Conservation (phyloP, 2,797 vertebrate genomes). For the Botia kubotai region DNA sequence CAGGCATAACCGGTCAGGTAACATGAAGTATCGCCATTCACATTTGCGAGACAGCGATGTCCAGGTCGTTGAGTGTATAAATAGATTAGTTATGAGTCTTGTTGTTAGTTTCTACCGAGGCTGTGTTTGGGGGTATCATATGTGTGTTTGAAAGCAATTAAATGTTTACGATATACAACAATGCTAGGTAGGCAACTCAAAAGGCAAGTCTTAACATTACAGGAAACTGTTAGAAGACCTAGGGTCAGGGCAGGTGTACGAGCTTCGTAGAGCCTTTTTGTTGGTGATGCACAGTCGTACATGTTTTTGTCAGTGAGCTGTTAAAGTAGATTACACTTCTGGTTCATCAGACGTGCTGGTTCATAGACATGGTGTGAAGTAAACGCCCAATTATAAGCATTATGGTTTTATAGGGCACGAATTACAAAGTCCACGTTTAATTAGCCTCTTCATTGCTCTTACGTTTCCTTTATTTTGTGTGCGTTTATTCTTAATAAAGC, state of each 20-base stretch:
- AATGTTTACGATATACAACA: no score
- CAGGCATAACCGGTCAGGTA: constrained; percentile 86
- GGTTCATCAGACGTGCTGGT: background rate
- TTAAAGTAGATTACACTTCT: background rate
- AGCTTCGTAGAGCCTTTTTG: no score
- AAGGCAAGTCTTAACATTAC: background rate
- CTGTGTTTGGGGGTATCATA: no score
- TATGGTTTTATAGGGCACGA: background rate
- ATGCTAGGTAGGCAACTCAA: no score
- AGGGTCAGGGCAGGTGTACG: background rate
- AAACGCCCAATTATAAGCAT: no score
- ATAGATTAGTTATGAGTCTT: no score
- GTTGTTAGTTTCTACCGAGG: no score
- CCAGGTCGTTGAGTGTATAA: no score
- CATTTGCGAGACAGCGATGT: background rate
- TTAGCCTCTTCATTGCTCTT: background rate
- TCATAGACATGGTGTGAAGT: no score
- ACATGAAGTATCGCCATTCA: background rate
- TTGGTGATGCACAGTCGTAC: background rate
- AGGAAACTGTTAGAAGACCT: background rate
- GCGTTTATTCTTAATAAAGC: background rate
- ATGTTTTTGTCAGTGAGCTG: no score
- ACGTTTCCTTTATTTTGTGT: background rate
- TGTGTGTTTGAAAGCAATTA: no score
- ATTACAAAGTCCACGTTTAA: background rate